phyloP scores from a whole-genome alignment of 2,797 vertebrate genomes.

The Propithecus perrieri region DNA sequence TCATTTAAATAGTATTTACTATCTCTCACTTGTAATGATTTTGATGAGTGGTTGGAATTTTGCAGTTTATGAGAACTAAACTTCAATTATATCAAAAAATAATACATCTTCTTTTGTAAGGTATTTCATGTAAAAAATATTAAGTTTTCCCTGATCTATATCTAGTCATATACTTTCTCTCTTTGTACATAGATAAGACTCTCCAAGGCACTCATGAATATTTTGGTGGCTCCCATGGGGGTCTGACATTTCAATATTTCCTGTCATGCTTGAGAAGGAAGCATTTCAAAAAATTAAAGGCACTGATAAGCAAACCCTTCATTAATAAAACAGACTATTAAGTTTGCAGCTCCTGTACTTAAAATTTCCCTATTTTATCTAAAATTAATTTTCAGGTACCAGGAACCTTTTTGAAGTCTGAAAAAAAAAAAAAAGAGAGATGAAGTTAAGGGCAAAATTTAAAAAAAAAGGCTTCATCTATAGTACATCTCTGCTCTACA shows the following conservation, averaged over 20 bases:
- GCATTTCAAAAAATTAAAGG: constrained; percentile 80
- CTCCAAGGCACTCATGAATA: constrained; percentile 72
- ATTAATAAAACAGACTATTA: constrained; percentile 80
- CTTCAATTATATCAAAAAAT: constrained; percentile 55
- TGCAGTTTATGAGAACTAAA: constrained; percentile 31
- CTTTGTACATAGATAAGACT: constrained; percentile 64
- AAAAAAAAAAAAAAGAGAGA: constrained; percentile 48
- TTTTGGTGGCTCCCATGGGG: constrained; percentile 71
- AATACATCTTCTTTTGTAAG: constrained; percentile 48
- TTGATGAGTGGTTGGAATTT: constrained; percentile 17
- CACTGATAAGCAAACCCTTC: constrained; percentile 81
- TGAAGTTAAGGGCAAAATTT: constrained; percentile 73
- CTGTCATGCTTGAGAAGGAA: constrained; percentile 77
- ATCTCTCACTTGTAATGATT: neutral
- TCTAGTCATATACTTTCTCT: constrained; percentile 58
- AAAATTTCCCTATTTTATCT: constrained; percentile 79
- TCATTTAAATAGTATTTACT: neutral
- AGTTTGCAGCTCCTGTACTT: constrained; percentile 74
- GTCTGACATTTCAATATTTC: constrained; percentile 80
- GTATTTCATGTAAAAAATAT: constrained; percentile 16
- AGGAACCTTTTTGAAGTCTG: constrained; percentile 70
- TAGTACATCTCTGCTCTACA: constrained; percentile 74
- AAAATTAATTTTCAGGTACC: constrained; percentile 79
- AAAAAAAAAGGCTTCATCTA: constrained; percentile 64
- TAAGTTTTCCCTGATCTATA: neutral